phyloP scores from a whole-genome alignment of 2,797 vertebrate species.

The Gouania willdenowi region DNA sequence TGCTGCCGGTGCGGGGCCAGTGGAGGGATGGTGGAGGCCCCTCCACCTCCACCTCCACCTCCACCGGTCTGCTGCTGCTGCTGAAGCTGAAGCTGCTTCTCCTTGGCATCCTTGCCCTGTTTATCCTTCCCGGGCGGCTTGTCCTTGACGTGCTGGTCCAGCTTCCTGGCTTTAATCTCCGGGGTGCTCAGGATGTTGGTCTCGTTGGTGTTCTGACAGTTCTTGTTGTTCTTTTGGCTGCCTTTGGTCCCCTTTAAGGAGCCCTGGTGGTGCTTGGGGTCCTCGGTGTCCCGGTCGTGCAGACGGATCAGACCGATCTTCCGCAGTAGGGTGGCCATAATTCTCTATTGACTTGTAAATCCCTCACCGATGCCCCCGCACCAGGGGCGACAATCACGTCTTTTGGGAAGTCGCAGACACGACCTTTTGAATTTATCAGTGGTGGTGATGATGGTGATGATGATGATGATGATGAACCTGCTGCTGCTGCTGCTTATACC shows the following conservation, averaged over 20 bases:
- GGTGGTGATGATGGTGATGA: constrained; percentile 30
- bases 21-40: constrained; percentile 73
- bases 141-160: constrained; percentile 82
- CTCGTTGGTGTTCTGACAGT: constrained; percentile 80
- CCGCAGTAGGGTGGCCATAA: constrained; percentile 95
- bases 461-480: constrained; percentile 42
- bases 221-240: constrained; percentile 87
- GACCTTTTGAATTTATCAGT: too few species aligned
- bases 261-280: constrained; percentile 94
- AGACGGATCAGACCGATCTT: constrained; percentile 98
- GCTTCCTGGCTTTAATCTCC: constrained; percentile 84
- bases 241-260: constrained; percentile 88
- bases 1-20: constrained; percentile 86
- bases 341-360: constrained; percentile 42
- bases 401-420: constrained; percentile 31
- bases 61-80: constrained; percentile 66
- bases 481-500: constrained; percentile 54
- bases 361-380: constrained; percentile 52
- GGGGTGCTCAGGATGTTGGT: constrained; percentile 81
- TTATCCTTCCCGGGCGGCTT: constrained; percentile 75
- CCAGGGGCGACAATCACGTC: constrained; percentile 60
- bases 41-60: constrained; percentile 3
- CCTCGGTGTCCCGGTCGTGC: constrained; percentile 96
- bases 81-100: too few species aligned
- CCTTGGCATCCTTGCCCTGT: constrained; percentile 76